Evolutionary conservation across 2,113 vertebrate species (phyloP).

Genomic region (Oxyruncus cristatus): DNA sequence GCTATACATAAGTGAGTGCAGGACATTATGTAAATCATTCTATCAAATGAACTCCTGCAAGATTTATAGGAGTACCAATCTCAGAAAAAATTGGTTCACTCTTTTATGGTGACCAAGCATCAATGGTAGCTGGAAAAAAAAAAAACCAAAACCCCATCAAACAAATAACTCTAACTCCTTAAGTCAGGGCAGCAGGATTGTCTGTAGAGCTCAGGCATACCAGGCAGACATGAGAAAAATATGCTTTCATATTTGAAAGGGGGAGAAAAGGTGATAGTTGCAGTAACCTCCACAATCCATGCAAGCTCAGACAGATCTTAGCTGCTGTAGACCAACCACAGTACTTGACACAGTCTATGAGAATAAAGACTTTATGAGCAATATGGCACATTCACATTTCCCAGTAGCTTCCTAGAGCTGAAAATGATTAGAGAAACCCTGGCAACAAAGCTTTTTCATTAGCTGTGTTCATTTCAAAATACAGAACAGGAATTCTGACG

Average conservation of each 20-base stretch:
- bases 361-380: not conserved
- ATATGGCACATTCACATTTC: not conserved
- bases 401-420: not conserved
- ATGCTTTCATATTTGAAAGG: not conserved
- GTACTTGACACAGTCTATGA: not conserved
- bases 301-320: not conserved
- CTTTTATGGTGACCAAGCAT: not conserved
- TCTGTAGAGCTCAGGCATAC: not conserved
- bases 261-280: not conserved
- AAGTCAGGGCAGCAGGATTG: not conserved
- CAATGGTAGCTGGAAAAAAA: not conserved
- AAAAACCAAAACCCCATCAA: not conserved
- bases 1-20: not conserved
- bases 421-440: slow-evolving; percentile 4
- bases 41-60: not conserved
- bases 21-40: not conserved
- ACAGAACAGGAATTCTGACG: not conserved
- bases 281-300: not conserved
- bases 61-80: not conserved
- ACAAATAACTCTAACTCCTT: not conserved
- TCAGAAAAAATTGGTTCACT: not conserved
- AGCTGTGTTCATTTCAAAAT: not conserved
- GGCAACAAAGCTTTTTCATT: not conserved
- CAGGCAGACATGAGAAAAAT: not conserved
- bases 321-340: not conserved